Conservation (phyloP, 1,140 invertebrate genomes). For the Sycophaga agraensis region DNA sequence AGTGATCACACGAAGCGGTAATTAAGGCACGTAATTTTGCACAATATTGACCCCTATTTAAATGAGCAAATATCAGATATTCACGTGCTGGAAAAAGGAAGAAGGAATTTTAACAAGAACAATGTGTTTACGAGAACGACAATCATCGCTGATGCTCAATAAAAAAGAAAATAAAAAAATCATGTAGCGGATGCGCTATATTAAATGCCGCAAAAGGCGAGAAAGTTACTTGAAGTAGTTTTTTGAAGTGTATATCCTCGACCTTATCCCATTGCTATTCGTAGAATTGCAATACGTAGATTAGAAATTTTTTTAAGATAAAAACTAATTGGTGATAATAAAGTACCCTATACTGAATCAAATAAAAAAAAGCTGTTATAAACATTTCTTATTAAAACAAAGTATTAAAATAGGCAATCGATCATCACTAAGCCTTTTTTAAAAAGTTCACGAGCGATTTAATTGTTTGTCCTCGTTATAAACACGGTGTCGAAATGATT, state of each 20-base stretch:
- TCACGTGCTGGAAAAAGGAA: conserved; percentile 22
- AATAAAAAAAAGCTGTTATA: background rate
- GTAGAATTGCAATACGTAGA: conserved; percentile 32
- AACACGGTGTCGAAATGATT: background rate
- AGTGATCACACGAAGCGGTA: conserved; percentile 9
- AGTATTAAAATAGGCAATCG: background rate
- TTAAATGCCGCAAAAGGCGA: conserved; percentile 15
- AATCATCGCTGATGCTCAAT: conserved; percentile 43
- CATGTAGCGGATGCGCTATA: no score
- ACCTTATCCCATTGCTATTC: conserved; percentile 12
- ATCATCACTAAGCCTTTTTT: background rate
- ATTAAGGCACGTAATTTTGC: conserved; percentile 7
- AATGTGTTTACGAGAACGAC: conserved; percentile 45
- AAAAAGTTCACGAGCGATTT: conserved; percentile 16
- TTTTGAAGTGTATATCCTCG: conserved; percentile 37
- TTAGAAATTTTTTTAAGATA: conserved; percentile 8
- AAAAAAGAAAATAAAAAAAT: conserved; percentile 1
- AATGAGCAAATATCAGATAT: conserved; percentile 19
- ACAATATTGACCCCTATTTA: background rate
- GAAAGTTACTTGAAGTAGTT: conserved; percentile 53
- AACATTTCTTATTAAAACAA: no score
- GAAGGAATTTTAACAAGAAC: conserved; percentile 34
- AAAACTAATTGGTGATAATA: conserved; percentile 3
- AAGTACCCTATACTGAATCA: background rate
- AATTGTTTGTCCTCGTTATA: conserved; percentile 20